These are phyloP conservation scores for Cantharis lateralis DNA, from an alignment of 2,888 invertebrate genomes.

Conservation along the genomic window DNA sequence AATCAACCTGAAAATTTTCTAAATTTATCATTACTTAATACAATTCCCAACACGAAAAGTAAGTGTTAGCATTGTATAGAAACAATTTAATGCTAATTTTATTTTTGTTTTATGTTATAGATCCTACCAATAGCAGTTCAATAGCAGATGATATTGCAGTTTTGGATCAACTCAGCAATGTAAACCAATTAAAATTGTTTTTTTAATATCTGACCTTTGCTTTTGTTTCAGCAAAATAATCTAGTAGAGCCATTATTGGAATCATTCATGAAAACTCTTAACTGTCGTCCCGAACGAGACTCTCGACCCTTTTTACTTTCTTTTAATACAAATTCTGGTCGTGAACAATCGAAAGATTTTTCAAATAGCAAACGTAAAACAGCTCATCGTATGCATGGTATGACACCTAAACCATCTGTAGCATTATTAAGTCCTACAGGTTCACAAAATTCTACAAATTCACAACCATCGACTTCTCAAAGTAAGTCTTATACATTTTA, in stretches of 20 bases:
- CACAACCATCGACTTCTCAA: constrained; percentile 32
- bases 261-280: constrained; percentile 18
- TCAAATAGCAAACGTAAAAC: constrained; percentile 13
- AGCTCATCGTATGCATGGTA: constrained; percentile 10
- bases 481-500: constrained; percentile 20
- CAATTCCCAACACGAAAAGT: constrained; percentile 5
- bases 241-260: constrained; percentile 14
- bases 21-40: constrained; percentile 23
- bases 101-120: background rate
- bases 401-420: constrained; percentile 25
- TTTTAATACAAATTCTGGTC: constrained; percentile 51
- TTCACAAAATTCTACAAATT: background rate
- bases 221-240: constrained; percentile 6
- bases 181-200: background rate
- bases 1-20: constrained; percentile 44
- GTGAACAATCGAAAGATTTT: constrained; percentile 41
- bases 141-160: constrained; percentile 17
- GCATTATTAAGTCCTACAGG: constrained; percentile 8
- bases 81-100: background rate
- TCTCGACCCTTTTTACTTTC: constrained; percentile 49
- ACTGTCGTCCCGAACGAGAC: constrained; percentile 13
- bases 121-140: constrained; percentile 7
- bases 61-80: constrained; percentile 1
- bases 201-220: background rate
- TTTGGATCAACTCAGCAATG: constrained; percentile 17